Conservation (phyloP, 2,113 vertebrate species). For the Poecilia latipinna region DNA sequence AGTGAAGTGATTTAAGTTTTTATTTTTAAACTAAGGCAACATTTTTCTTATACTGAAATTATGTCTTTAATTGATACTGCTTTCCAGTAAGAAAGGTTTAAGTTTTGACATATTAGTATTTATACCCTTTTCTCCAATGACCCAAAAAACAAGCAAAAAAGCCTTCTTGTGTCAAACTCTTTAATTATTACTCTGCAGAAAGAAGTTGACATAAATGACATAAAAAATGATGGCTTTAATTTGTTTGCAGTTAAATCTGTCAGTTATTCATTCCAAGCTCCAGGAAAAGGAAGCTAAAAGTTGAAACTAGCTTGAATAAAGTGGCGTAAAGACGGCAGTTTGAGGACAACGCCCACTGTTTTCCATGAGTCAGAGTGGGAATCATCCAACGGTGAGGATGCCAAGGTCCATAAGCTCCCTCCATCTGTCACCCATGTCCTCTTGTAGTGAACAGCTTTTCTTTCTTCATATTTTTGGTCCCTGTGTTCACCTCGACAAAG, state of each 20-base stretch:
- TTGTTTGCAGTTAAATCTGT: neutral
- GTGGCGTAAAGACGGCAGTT: conserved; percentile 4
- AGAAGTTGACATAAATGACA: neutral
- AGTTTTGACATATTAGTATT: neutral
- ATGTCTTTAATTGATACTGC: no score
- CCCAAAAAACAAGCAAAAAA: neutral
- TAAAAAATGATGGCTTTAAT: neutral
- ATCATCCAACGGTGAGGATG: conserved; percentile 31
- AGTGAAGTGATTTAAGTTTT: no score
- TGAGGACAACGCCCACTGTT: conserved; percentile 31
- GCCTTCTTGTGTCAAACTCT: neutral
- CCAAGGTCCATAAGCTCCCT: conserved; percentile 57
- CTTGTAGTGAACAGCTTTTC: conserved; percentile 10
- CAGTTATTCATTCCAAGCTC: neutral
- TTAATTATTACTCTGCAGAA: neutral
- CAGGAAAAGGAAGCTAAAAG: neutral
- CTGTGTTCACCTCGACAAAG: neutral
- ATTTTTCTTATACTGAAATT: no score
- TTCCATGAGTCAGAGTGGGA: conserved; percentile 60
- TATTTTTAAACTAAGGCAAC: no score
- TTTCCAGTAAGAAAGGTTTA: no score
- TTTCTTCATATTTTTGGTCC: conserved; percentile 34
- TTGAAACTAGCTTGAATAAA: conserved; percentile 5
- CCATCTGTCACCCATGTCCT: conserved; percentile 65
- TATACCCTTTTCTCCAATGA: neutral